Conservation (phyloP, 2,113 vertebrate genomes). For the Cebus imitator region DNA sequence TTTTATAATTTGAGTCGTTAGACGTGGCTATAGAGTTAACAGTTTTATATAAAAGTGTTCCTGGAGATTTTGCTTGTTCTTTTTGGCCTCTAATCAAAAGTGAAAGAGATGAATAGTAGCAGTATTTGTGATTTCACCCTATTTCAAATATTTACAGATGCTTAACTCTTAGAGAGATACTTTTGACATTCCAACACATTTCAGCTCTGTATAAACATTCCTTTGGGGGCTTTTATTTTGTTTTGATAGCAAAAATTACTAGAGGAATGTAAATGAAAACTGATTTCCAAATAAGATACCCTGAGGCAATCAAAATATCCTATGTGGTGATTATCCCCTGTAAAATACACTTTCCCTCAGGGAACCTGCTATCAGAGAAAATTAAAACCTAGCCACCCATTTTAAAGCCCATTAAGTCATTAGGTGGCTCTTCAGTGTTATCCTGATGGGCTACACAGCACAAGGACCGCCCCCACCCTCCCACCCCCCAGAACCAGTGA, state of each 20-base stretch:
- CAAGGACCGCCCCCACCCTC: background rate
- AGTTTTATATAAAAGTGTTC: constrained; percentile 7
- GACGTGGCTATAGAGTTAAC: background rate
- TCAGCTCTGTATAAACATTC: constrained; percentile 47
- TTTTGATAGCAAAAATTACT: constrained; percentile 41
- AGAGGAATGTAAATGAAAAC: constrained; percentile 50
- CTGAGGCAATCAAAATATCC: constrained; percentile 42
- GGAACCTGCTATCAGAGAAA: constrained; percentile 54
- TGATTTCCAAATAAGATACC: constrained; percentile 59
- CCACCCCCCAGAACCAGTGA: background rate
- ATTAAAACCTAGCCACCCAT: constrained; percentile 49
- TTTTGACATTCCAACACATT: constrained; percentile 49
- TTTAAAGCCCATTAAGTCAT: constrained; percentile 45
- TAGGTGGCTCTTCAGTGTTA: constrained; percentile 44
- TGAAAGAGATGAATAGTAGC: constrained; percentile 20
- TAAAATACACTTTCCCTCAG: constrained; percentile 51
- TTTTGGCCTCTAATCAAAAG: background rate
- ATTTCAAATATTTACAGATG: constrained; percentile 62
- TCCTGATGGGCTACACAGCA: background rate
- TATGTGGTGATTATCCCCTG: constrained; percentile 22
- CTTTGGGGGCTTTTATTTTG: constrained; percentile 58
- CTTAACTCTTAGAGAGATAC: constrained; percentile 50
- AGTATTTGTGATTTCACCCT: constrained; percentile 28
- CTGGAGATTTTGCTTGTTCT: background rate
- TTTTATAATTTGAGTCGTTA: background rate